A percentile compares a stretch with the other conserved stretches of the same genome.
Conservation (phyloP, 1,140 invertebrate species). For the Vanessa tameamea region DNA sequence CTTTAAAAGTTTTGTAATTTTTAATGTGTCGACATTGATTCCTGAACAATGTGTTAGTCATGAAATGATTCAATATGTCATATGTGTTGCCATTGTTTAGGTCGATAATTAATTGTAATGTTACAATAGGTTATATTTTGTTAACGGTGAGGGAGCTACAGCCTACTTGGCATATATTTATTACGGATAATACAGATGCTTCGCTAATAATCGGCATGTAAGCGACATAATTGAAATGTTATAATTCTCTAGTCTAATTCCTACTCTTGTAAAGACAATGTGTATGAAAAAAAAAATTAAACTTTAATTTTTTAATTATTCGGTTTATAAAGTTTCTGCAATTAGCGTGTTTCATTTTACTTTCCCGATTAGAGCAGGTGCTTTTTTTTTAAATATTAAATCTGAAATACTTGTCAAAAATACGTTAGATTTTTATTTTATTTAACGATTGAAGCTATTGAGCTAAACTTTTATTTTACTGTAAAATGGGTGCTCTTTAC, state of each 20-base stretch:
- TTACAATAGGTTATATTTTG: slow-evolving; percentile 61
- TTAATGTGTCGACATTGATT: slow-evolving; percentile 35
- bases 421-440: too few relatives aligned
- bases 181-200: slow-evolving; percentile 36
- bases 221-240: slow-evolving; percentile 69
- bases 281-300: slow-evolving; percentile 73
- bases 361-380: not conserved
- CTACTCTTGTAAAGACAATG: slow-evolving; percentile 75
- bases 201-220: slow-evolving; percentile 49
- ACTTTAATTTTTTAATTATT: slow-evolving; percentile 75
- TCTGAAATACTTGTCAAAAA: too few relatives aligned
- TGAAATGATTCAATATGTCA: slow-evolving; percentile 66
- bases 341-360: slow-evolving; percentile 56
- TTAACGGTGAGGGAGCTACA: slow-evolving; percentile 59
- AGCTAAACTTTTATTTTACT: too few relatives aligned
- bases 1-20: slow-evolving; percentile 13
- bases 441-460: too few relatives aligned
- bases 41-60: slow-evolving; percentile 65
- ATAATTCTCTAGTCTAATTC: slow-evolving; percentile 73
- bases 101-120: slow-evolving; percentile 59
- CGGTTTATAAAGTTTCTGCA: slow-evolving; percentile 77
- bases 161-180: slow-evolving; percentile 37
- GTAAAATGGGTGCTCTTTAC: too few relatives aligned
- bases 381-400: too few relatives aligned
- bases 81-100: slow-evolving; percentile 77